These are phyloP conservation scores for Chamaetylas fuelleborni DNA, from an alignment of 2,113 vertebrate species.

Conservation along the genomic window DNA sequence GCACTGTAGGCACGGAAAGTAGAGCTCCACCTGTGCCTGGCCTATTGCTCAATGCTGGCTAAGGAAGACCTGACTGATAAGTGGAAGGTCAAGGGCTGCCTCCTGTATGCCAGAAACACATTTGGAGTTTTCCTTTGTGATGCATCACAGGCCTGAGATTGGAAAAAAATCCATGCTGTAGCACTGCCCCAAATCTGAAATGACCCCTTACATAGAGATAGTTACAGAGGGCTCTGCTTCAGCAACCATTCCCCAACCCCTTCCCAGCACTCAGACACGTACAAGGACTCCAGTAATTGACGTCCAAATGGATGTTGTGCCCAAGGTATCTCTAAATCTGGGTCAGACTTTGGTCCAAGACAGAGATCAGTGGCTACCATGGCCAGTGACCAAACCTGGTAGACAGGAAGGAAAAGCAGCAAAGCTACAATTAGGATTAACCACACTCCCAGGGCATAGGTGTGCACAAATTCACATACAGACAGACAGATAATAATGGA, in stretches of 20 bases:
- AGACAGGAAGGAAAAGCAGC: constrained; percentile 27
- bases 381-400: constrained; percentile 94
- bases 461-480: not conserved
- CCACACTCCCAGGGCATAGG: not conserved
- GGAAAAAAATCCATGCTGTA: not conserved
- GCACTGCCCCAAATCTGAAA: not conserved
- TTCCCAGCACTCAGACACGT: constrained; percentile 61
- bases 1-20: not conserved
- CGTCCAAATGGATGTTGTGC: constrained; percentile 95
- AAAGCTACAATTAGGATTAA: constrained; percentile 35
- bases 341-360: constrained; percentile 90
- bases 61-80: not conserved
- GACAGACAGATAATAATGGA: constrained; percentile 20
- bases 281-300: constrained; percentile 93
- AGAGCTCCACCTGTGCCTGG: not conserved
- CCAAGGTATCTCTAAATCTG: constrained; percentile 94
- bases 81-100: not conserved
- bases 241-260: not conserved
- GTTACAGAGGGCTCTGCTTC: not conserved
- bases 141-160: not conserved
- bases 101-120: not conserved
- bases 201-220: not conserved
- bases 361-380: constrained; percentile 89
- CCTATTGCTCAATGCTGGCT: not conserved
- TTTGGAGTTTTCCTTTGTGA: not conserved